These are phyloP conservation scores for Scatophagus argus DNA, from an alignment of 2,113 vertebrate genomes.

Conservation along the genomic window DNA sequence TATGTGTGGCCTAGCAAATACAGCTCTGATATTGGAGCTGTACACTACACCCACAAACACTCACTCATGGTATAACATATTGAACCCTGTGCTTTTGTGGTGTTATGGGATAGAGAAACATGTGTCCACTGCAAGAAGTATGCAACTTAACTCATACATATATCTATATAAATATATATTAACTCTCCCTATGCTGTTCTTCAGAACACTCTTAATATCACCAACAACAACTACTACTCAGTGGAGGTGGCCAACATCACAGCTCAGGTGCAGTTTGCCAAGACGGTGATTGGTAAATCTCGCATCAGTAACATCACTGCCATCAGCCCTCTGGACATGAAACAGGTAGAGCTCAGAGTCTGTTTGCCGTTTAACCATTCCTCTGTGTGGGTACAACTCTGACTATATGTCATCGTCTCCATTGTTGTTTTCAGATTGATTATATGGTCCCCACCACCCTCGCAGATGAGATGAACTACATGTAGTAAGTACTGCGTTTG, in stretches of 20 bases:
- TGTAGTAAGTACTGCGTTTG: conserved; percentile 90
- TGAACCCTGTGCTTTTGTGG: not conserved
- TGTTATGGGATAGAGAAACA: not conserved
- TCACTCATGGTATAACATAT: not conserved
- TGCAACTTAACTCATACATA: too few species aligned
- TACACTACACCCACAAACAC: not conserved
- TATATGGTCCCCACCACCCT: conserved; percentile 92
- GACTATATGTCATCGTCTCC: not conserved
- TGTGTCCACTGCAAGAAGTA: not conserved
- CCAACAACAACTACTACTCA: conserved; percentile 95
- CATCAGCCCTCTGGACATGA: conserved; percentile 93
- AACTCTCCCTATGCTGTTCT: not conserved
- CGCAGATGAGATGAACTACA: conserved; percentile 95
- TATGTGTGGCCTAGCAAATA: not conserved
- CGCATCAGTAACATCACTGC: conserved; percentile 90
- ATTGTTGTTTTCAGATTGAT: conserved; percentile 86
- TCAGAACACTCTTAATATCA: conserved; percentile 93
- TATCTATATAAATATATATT: too few species aligned
- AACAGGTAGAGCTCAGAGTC: conserved; percentile 84
- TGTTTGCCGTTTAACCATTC: not conserved
- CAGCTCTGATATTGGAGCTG: not conserved
- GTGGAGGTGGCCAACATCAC: conserved; percentile 94
- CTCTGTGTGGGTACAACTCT: not conserved
- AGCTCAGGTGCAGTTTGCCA: conserved; percentile 94
- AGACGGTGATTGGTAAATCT: conserved; percentile 93